Percentiles rank a stretch among this genome's conserved stretches.
These are phyloP conservation scores for Bolborhynchus lineola DNA, from an alignment of 2,113 vertebrate species.

Conservation along the genomic window DNA sequence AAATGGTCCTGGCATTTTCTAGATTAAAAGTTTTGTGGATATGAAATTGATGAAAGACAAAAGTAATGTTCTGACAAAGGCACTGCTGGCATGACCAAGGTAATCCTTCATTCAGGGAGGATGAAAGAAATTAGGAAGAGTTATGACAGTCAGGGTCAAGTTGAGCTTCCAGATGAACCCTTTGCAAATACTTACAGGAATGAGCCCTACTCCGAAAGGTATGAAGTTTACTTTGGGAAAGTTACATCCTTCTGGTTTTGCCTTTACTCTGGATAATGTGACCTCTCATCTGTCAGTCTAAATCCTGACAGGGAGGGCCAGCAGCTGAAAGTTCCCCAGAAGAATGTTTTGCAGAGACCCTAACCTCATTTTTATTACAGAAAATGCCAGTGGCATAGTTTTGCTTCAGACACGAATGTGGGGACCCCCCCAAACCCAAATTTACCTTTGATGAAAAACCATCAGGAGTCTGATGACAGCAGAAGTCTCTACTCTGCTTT, in stretches of 20 bases:
- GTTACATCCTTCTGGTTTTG: background rate
- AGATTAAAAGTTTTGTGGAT: background rate
- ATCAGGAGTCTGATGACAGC: background rate
- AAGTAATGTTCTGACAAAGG: background rate
- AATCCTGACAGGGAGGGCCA: background rate
- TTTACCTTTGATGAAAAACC: background rate
- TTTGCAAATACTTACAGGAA: background rate
- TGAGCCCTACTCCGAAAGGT: background rate
- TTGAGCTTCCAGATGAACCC: background rate
- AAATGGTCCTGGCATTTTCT: background rate
- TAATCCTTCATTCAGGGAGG: background rate
- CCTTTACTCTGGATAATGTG: background rate
- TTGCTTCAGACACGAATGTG: background rate
- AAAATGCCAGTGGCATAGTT: background rate
- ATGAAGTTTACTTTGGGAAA: background rate
- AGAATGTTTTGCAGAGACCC: background rate
- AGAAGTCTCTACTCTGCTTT: background rate
- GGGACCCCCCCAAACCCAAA: background rate
- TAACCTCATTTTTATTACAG: background rate
- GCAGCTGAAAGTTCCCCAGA: background rate
- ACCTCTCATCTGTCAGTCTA: background rate
- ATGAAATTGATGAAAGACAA: background rate
- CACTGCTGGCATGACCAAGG: background rate
- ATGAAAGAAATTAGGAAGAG: background rate
- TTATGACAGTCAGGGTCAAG: background rate